Conservation (phyloP, 2,797 vertebrate genomes). For the Sebastes minor region DNA sequence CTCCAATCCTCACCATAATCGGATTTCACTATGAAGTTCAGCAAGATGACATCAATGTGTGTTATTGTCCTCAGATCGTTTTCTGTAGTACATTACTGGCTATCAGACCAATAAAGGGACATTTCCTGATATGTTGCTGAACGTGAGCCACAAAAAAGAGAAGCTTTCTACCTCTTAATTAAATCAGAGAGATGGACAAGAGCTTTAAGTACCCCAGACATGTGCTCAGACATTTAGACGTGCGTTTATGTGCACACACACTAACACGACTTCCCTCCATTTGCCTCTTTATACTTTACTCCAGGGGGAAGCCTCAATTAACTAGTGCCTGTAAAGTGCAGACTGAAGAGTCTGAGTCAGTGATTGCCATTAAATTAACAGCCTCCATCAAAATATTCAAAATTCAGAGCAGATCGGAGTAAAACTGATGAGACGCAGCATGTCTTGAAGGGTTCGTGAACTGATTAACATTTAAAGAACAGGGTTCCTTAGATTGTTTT, state of each 20-base stretch:
- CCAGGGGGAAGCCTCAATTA: not conserved
- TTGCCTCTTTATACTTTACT: not conserved
- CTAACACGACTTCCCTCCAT: not conserved
- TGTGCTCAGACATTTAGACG: conserved; percentile 5
- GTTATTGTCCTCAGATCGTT: conserved; percentile 9
- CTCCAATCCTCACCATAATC: conserved; percentile 53
- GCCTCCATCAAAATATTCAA: conserved; percentile 13
- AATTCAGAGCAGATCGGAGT: conserved; percentile 6
- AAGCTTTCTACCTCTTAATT: conserved; percentile 38
- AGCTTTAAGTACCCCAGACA: conserved; percentile 19
- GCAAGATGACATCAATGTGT: conserved; percentile 36
- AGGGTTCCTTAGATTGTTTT: not conserved
- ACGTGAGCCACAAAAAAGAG: conserved; percentile 17
- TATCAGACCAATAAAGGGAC: conserved; percentile 13
- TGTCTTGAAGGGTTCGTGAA: not conserved
- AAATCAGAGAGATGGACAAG: conserved; percentile 41
- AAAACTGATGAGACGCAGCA: conserved; percentile 1
- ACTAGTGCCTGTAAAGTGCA: conserved; percentile 5
- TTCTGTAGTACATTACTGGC: conserved; percentile 17
- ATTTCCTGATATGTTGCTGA: conserved; percentile 14
- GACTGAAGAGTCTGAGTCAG: not conserved
- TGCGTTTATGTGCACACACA: not conserved
- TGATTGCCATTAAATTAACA: not conserved
- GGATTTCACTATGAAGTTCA: conserved; percentile 48
- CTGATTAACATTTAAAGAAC: not conserved